phyloP scores from a whole-genome alignment of 2,888 invertebrate species.

The Agonum fuliginosum region DNA sequence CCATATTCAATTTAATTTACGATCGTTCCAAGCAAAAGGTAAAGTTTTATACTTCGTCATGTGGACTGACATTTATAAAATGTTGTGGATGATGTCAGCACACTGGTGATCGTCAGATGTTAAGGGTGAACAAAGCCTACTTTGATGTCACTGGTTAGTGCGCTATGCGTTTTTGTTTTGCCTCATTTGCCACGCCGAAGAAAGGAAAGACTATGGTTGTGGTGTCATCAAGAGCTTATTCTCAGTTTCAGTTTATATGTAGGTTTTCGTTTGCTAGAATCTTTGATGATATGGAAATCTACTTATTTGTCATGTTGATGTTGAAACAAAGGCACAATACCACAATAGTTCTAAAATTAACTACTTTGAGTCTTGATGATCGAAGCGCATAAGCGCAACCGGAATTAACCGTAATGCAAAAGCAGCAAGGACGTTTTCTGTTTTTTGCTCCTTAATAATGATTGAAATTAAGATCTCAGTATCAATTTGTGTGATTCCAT shows the following conservation, averaged over 20 bases:
- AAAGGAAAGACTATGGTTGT: slow-evolving; percentile 5
- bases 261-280: too few species aligned
- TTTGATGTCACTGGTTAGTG: slow-evolving; percentile 9
- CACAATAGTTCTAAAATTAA: too few species aligned
- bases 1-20: slow-evolving; percentile 13
- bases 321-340: too few species aligned
- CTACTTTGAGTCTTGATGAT: too few species aligned
- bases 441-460: too few species aligned
- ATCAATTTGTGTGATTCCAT: too few species aligned
- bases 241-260: slow-evolving; percentile 10
- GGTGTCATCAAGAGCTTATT: neutral
- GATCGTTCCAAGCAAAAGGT: slow-evolving; percentile 25
- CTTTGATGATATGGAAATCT: too few species aligned
- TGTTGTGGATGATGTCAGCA: slow-evolving; percentile 36
- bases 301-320: too few species aligned
- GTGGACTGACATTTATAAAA: slow-evolving; percentile 27
- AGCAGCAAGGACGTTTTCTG: too few species aligned
- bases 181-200: slow-evolving; percentile 3
- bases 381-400: too few species aligned
- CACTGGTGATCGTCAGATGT: slow-evolving; percentile 1
- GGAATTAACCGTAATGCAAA: too few species aligned
- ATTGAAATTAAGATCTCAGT: too few species aligned
- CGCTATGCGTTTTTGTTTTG: slow-evolving; percentile 18
- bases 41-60: slow-evolving; percentile 28
- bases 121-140: slow-evolving; percentile 35